These are phyloP conservation scores for Pristionchus pacificus DNA, from an alignment of 1,140 invertebrate species.

Conservation along the genomic window DNA sequence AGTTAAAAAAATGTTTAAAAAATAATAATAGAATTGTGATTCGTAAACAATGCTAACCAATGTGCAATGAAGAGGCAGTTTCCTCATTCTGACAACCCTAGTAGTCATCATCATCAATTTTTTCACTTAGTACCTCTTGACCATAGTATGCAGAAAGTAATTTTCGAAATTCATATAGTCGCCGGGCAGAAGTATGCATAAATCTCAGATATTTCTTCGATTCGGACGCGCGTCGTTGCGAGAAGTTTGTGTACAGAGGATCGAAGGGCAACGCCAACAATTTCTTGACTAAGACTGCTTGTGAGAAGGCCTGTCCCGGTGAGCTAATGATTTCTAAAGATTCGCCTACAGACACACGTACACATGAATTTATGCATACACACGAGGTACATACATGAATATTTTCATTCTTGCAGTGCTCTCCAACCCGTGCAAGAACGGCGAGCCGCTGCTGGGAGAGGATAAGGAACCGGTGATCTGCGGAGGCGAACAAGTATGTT, in stretches of 20 bases:
- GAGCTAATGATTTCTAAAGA: neutral
- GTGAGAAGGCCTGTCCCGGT: slow-evolving; percentile 50
- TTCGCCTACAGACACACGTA: neutral
- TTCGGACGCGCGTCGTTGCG: slow-evolving; percentile 40
- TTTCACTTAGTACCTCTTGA: no score
- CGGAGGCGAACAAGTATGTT: slow-evolving; percentile 40
- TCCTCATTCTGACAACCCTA: no score
- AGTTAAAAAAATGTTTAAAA: no score
- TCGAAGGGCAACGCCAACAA: slow-evolving; percentile 53
- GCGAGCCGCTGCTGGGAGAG: slow-evolving; percentile 44
- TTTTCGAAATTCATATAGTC: no score
- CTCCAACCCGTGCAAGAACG: slow-evolving; percentile 47
- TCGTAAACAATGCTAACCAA: no score
- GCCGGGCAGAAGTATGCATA: neutral
- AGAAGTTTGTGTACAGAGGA: slow-evolving; percentile 48
- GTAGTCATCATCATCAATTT: no score
- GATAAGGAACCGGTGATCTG: slow-evolving; percentile 53
- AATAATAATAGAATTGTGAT: no score
- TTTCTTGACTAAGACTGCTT: slow-evolving; percentile 48
- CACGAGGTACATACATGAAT: no score
- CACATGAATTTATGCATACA: no score
- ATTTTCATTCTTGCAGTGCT: slow-evolving; percentile 28
- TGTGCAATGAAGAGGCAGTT: no score
- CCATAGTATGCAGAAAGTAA: no score
- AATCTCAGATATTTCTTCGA: slow-evolving; percentile 50